These are phyloP conservation scores for Lepisosteus oculatus DNA, from an alignment of 2,113 vertebrate species.

Conservation along the genomic window DNA sequence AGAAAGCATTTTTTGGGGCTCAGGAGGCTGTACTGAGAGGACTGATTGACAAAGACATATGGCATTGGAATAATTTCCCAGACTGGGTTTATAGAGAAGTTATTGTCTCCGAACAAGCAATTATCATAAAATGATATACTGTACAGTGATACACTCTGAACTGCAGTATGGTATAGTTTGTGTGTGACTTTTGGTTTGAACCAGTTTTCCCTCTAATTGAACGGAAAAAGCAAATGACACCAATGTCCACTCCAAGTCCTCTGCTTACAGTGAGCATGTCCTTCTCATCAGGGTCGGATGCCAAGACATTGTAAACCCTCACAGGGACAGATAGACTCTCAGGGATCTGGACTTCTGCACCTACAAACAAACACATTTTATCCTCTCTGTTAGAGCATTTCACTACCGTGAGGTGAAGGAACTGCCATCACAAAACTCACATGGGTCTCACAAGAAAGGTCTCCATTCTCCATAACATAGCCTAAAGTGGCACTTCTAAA, in stretches of 20 bases:
- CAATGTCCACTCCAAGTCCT: neutral
- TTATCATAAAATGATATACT: neutral
- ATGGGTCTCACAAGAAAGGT: neutral
- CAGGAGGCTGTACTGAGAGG: too few species aligned
- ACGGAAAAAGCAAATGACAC: too few species aligned
- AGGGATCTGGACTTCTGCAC: slow-evolving; percentile 25
- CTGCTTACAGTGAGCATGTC: slow-evolving; percentile 19
- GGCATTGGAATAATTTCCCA: too few species aligned
- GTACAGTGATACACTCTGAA: too few species aligned
- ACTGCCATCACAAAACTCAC: neutral
- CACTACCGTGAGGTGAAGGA: neutral
- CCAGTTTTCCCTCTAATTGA: neutral
- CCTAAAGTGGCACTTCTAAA: neutral
- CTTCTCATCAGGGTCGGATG: slow-evolving; percentile 20
- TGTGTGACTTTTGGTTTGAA: neutral
- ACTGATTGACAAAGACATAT: too few species aligned
- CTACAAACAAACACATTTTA: slow-evolving; percentile 4
- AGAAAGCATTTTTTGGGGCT: too few species aligned
- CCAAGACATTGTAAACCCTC: slow-evolving; percentile 19
- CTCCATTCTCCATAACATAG: neutral
- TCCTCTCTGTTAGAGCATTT: neutral
- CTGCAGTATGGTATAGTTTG: too few species aligned
- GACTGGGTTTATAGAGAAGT: neutral
- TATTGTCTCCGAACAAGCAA: neutral
- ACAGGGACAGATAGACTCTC: slow-evolving; percentile 20